Evolutionary conservation across 2,113 vertebrate species (phyloP).

Genomic region (Sitta europaea): DNA sequence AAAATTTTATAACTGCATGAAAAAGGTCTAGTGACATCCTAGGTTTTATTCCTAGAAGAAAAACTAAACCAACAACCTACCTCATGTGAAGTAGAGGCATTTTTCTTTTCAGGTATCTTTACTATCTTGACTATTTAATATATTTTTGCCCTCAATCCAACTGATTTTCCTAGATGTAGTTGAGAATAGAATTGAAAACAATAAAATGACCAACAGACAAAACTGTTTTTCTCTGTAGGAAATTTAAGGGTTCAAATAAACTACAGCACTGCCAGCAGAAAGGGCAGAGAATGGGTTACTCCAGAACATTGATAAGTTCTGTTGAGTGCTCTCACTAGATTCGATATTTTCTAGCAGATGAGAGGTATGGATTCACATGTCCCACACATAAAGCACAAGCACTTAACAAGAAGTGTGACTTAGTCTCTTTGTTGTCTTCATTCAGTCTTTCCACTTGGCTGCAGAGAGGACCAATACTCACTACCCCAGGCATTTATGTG

Average conservation of each 20-base stretch:
- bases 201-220: not conserved
- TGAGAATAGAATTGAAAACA: not conserved
- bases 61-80: fast-evolving
- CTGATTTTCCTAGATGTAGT: not conserved
- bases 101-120: not conserved
- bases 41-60: not conserved
- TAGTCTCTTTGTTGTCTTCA: not conserved
- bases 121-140: not conserved
- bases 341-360: not conserved
- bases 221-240: not conserved
- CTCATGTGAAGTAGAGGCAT: not conserved
- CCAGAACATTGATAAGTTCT: not conserved
- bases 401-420: not conserved
- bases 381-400: not conserved
- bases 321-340: not conserved
- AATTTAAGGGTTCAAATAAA: not conserved
- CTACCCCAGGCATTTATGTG: not conserved
- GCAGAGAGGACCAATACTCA: not conserved
- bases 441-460: fast-evolving
- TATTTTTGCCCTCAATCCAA: not conserved
- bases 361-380: not conserved
- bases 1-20: not conserved
- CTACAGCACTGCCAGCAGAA: not conserved
- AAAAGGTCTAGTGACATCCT: not conserved
- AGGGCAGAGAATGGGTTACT: not conserved